Base-by-base conservation (phyloP, 2,113 vertebrate species). In the Hepsetus odoe region DNA sequence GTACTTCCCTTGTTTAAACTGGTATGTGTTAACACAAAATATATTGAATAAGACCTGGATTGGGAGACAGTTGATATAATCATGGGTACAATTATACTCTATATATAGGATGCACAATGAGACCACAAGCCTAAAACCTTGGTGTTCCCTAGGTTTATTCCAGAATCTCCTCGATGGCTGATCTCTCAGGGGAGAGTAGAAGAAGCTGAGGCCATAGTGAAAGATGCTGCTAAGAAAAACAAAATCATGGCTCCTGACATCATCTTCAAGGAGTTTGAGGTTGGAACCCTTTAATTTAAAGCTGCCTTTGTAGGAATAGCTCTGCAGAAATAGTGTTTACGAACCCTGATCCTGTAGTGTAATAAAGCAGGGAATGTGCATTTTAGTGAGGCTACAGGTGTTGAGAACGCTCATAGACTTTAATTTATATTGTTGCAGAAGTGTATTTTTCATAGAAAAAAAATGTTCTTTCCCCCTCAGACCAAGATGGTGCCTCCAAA, bases 81-180 rank as follows among this genome's bases (percentile, higher is more conserved):
- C n/a, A n/a, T n/a, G n/a, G n/a, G n/a, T n/a, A n/a, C n/a, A n/a
- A n/a, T n/a, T n/a, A n/a, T n/a, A n/a, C n/a, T n/a, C n/a, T n/a
- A n/a, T n/a, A n/a, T n/a, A n/a, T n/a, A n/a, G n/a, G n/a, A n/a
- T n/a, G n/a, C n/a, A n/a, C n/a, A n/a, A n/a, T n/a, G n/a, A n/a
- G n/a, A n/a, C n/a, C n/a, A n/a, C n/a, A n/a, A 35, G 10, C 2
- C 30, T 33, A 64, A 64, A 64, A 33, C 16, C 30, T 35, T 22
- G 0, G 32, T n/a, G 22, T 88, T 92, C 97, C 26, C 38, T 89
- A 98, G 97, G 96, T 84, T 92, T 81, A 93, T 98, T 84, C 96
- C 96, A 0, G 96, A 99, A 82, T 98, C 96, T 70, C 96, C 97
- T 2, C 92, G 96, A 2, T 99, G 97, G 96, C 83, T 99, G 49